phyloP scores from a whole-genome alignment of 2,797 vertebrate species.

The Coregonus ussuriensis region DNA sequence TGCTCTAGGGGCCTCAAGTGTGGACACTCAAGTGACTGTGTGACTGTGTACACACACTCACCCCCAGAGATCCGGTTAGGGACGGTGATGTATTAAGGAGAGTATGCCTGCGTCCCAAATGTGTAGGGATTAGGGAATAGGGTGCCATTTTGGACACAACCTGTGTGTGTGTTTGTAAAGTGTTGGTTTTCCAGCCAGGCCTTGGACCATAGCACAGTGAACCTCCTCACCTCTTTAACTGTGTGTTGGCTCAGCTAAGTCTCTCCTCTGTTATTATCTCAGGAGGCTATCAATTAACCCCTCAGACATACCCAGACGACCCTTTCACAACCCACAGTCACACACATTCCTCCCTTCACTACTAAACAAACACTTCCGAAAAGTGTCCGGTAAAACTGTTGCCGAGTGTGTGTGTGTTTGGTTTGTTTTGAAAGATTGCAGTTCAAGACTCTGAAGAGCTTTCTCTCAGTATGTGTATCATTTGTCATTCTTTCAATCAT shows the following conservation, averaged over 20 bases:
- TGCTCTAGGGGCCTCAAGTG: background rate
- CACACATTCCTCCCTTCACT: conserved; percentile 37
- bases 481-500: background rate
- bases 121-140: background rate
- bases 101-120: background rate
- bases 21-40: conserved; percentile 11
- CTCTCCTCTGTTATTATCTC: conserved; percentile 55
- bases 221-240: conserved; percentile 55
- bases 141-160: background rate
- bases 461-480: background rate
- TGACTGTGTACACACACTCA: conserved; percentile 1
- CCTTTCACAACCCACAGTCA: conserved; percentile 58
- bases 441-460: background rate
- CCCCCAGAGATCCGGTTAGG: background rate
- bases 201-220: conserved; percentile 41
- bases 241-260: conserved; percentile 63
- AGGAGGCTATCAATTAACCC: conserved; percentile 56
- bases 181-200: conserved; percentile 12
- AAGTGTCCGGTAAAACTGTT: conserved; percentile 6
- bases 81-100: background rate
- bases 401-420: conserved; percentile 10
- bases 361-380: conserved; percentile 14
- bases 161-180: conserved; percentile 23
- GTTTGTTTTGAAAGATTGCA: conserved; percentile 14
- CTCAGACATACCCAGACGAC: conserved; percentile 43